These are phyloP conservation scores for Sycobia sp. DNA, from an alignment of 1,140 invertebrate genomes.

Conservation along the genomic window DNA sequence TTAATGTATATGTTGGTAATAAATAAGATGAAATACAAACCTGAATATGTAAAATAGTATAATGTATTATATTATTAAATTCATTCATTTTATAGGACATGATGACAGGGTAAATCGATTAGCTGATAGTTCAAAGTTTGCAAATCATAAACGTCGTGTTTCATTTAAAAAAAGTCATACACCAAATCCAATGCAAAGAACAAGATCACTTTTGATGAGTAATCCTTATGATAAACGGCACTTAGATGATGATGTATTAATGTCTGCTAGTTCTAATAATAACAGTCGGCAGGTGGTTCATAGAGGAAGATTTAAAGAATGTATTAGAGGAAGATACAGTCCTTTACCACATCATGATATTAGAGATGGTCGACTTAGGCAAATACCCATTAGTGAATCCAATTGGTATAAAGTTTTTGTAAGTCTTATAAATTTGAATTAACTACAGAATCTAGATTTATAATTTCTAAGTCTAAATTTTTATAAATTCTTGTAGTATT, in stretches of 20 bases:
- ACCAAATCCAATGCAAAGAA: slow-evolving; percentile 1
- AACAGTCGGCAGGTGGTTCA: slow-evolving; percentile 41
- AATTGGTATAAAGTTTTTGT: slow-evolving; percentile 69
- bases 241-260: slow-evolving; percentile 48
- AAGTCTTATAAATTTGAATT: slow-evolving; percentile 41
- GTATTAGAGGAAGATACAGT: slow-evolving; percentile 42
- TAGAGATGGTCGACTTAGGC: slow-evolving; percentile 27
- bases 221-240: slow-evolving; percentile 30
- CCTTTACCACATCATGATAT: slow-evolving; percentile 39
- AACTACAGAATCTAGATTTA: background rate
- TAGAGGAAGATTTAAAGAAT: slow-evolving; percentile 33
- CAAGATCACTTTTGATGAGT: slow-evolving; percentile 5
- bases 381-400: slow-evolving; percentile 36
- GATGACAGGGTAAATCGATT: slow-evolving; percentile 43
- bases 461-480: background rate
- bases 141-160: slow-evolving; percentile 40
- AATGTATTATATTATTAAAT: no score
- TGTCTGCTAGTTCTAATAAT: slow-evolving; percentile 40
- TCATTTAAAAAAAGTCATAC: slow-evolving; percentile 47
- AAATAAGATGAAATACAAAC: no score
- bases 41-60: no score
- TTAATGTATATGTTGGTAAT: no score
- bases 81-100: slow-evolving; percentile 39
- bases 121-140: slow-evolving; percentile 20
- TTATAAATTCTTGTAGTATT: background rate